Percentiles rank a stretch among this genome's conserved stretches.
These are phyloP conservation scores for Anisognathus igniventris DNA, from an alignment of 2,797 vertebrate genomes.

Conservation along the genomic window DNA sequence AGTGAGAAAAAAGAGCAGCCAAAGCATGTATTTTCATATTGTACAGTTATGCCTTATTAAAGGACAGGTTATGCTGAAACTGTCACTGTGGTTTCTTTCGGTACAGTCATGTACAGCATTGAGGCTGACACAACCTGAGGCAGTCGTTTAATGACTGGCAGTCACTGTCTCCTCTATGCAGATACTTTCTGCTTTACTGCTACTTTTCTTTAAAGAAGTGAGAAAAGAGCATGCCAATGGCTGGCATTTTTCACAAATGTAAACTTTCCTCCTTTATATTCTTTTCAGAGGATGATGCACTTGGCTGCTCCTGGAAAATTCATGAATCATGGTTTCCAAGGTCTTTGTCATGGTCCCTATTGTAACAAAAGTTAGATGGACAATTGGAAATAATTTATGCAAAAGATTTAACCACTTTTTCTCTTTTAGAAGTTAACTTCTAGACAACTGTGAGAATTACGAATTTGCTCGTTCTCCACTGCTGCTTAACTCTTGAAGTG, in stretches of 20 bases:
- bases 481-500: not conserved
- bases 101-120: not conserved
- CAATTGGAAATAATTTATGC: slow-evolving; percentile 15
- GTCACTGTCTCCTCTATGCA: not conserved
- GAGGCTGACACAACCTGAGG: not conserved
- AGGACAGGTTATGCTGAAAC: not conserved
- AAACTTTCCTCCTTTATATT: slow-evolving; percentile 23
- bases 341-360: slow-evolving; percentile 30
- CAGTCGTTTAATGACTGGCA: not conserved
- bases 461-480: not conserved
- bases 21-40: not conserved
- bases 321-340: slow-evolving; percentile 31
- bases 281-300: slow-evolving; percentile 47
- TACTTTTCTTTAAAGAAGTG: not conserved
- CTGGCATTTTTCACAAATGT: not conserved
- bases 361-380: slow-evolving; percentile 12
- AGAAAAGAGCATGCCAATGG: not conserved
- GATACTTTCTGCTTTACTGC: not conserved
- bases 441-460: not conserved
- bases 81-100: not conserved
- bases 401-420: not conserved
- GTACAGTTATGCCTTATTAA: not conserved
- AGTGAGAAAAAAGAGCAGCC: not conserved
- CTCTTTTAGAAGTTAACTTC: not conserved
- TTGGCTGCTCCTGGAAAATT: slow-evolving; percentile 54